These are phyloP conservation scores for Penaeus vannamei DNA, from an alignment of 1,140 invertebrate species.

Conservation along the genomic window DNA sequence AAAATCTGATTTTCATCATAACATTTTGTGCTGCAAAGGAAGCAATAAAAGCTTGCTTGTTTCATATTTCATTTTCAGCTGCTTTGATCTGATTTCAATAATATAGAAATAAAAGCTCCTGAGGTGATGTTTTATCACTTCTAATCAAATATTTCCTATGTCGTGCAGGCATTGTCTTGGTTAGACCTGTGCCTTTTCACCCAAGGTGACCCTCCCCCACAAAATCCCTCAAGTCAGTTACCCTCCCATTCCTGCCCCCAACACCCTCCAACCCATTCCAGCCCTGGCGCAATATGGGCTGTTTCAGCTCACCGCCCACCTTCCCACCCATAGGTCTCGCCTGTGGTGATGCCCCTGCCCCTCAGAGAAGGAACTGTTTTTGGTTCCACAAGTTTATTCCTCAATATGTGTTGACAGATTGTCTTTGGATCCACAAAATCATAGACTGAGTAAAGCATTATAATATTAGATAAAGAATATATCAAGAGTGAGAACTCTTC, in stretches of 20 bases:
- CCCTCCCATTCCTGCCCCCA: constrained; percentile 35
- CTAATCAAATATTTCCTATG: constrained; percentile 14
- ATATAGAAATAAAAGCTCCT: constrained; percentile 32
- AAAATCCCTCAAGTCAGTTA: constrained; percentile 31
- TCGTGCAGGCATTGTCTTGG: constrained; percentile 34
- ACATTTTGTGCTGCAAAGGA: constrained; percentile 50
- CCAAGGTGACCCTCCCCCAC: constrained; percentile 34
- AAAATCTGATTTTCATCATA: constrained; percentile 26
- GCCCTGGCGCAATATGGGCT: constrained; percentile 49
- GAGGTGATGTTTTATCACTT: constrained; percentile 35
- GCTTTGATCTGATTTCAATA: constrained; percentile 45
- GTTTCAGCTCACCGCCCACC: constrained; percentile 45
- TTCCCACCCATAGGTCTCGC: constrained; percentile 60
- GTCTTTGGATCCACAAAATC: constrained; percentile 36
- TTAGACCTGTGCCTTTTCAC: constrained; percentile 46
- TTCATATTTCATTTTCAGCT: constrained; percentile 38
- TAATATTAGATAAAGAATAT: constrained; percentile 3
- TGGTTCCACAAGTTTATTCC: constrained; percentile 46
- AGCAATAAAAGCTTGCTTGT: constrained; percentile 58
- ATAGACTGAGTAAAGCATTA: constrained; percentile 17
- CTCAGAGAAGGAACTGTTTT: constrained; percentile 41
- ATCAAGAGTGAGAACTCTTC: constrained; percentile 37
- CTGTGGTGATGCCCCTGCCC: constrained; percentile 56
- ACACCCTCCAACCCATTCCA: constrained; percentile 46
- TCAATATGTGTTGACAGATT: constrained; percentile 53